A percentile compares a stretch with the other conserved stretches of the same genome.
phyloP scores from a whole-genome alignment of 2,888 invertebrate species.

The Prosapia bicincta region DNA sequence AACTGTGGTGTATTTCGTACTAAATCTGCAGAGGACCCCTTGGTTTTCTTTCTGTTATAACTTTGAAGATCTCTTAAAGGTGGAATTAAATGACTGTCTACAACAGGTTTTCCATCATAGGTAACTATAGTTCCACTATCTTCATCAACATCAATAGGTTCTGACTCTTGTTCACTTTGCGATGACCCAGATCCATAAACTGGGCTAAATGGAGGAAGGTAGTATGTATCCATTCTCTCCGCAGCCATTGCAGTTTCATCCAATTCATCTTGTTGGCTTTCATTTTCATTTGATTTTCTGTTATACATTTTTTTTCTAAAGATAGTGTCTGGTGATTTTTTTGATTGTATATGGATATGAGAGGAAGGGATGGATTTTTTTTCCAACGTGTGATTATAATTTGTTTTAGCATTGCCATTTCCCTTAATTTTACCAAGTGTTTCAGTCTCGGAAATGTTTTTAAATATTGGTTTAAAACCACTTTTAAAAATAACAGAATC shows the following conservation, averaged over 20 bases:
- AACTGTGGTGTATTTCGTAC: constrained; percentile 67
- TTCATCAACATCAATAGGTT: constrained; percentile 7
- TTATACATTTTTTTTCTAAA: too few species aligned
- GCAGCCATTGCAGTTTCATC: constrained; percentile 67
- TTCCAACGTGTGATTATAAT: constrained; percentile 54
- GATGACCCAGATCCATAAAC: constrained; percentile 9
- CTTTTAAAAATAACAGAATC: constrained; percentile 78
- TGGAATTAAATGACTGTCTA: constrained; percentile 48
- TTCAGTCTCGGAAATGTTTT: constrained; percentile 53
- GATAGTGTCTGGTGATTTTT: constrained; percentile 35
- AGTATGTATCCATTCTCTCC: constrained; percentile 67
- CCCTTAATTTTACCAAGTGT: constrained; percentile 48
- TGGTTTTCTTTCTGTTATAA: constrained; percentile 4
- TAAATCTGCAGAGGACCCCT: constrained; percentile 45
- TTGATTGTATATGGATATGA: constrained; percentile 54
- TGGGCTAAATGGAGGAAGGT: constrained; percentile 61
- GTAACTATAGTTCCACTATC: constrained; percentile 55
- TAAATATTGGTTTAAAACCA: constrained; percentile 76
- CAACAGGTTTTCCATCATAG: constrained; percentile 73
- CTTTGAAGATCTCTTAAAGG: constrained; percentile 8
- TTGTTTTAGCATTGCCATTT: constrained; percentile 47
- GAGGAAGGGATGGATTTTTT: constrained; percentile 81
- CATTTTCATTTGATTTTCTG: constrained; percentile 34
- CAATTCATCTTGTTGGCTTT: constrained; percentile 43
- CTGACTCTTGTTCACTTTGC: constrained; percentile 7